phyloP scores from a whole-genome alignment of 2,113 vertebrate genomes.

The Albula glossodonta region DNA sequence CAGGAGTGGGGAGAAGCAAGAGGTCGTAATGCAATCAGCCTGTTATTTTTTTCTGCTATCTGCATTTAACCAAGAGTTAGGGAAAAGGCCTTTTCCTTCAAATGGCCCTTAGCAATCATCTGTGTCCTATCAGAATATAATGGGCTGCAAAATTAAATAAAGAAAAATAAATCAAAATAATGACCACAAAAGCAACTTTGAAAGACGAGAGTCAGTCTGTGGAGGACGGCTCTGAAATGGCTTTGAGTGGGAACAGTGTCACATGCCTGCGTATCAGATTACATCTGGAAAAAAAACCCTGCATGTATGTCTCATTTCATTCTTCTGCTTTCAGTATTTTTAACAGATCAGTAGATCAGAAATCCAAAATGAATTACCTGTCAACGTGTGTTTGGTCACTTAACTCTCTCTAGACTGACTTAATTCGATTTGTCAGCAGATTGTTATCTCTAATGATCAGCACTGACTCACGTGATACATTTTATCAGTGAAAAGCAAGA shows the following conservation, averaged over 20 bases:
- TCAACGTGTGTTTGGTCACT: not conserved
- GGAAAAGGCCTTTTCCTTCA: not conserved
- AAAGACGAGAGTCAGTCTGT: not conserved
- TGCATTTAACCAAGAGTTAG: not conserved
- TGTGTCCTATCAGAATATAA: not conserved
- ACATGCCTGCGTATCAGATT: not conserved
- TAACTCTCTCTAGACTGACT: not conserved
- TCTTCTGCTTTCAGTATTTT: not conserved
- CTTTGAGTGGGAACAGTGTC: not conserved
- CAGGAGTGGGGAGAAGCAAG: not conserved
- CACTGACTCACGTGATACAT: not conserved
- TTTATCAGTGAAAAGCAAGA: not conserved
- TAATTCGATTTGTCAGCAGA: not conserved
- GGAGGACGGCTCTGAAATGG: too few relatives aligned
- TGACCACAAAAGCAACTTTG: not conserved
- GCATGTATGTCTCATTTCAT: not conserved
- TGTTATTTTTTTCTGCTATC: not conserved
- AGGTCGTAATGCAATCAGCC: conserved; percentile 14
- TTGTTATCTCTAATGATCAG: not conserved
- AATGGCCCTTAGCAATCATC: not conserved
- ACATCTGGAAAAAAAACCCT: not conserved
- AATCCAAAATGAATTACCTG: not conserved
- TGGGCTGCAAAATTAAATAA: not conserved
- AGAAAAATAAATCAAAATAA: not conserved
- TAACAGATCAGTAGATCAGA: not conserved